Evolutionary conservation across 1,140 invertebrate species (phyloP).

Genomic region (Ladona fulva): DNA sequence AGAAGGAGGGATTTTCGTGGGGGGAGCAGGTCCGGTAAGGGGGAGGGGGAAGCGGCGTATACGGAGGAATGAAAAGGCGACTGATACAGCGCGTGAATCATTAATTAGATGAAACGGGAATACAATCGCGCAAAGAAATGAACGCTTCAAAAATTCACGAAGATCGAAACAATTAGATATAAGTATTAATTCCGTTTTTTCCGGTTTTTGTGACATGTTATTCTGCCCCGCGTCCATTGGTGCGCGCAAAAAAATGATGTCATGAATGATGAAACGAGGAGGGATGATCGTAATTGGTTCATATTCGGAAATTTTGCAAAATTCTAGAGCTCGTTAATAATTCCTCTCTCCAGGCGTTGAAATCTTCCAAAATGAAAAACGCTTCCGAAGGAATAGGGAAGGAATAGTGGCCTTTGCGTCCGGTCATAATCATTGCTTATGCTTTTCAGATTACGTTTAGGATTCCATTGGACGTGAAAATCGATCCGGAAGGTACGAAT

Average conservation of each 20-base stretch:
- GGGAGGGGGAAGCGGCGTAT: background rate
- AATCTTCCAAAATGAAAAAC: background rate
- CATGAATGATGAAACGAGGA: background rate
- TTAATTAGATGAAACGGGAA: background rate
- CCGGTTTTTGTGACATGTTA: background rate
- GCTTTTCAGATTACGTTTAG: no score
- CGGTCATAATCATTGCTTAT: no score
- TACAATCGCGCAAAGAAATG: background rate
- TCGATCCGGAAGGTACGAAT: no score
- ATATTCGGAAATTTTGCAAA: background rate
- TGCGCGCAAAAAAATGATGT: background rate
- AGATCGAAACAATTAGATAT: conserved; percentile 7
- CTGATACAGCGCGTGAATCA: background rate
- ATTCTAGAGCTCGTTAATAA: background rate
- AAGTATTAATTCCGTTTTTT: conserved; percentile 8
- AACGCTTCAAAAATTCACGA: background rate
- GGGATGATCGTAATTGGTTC: background rate
- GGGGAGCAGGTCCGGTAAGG: background rate
- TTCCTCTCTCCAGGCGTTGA: background rate
- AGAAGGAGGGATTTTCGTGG: background rate
- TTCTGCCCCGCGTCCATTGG: background rate
- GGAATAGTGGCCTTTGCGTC: no score
- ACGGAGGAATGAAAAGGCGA: conserved; percentile 6
- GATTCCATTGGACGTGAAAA: no score
- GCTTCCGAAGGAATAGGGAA: background rate